Conservation (phyloP, 1,140 invertebrate species). For the Trachelipus rathkii region DNA sequence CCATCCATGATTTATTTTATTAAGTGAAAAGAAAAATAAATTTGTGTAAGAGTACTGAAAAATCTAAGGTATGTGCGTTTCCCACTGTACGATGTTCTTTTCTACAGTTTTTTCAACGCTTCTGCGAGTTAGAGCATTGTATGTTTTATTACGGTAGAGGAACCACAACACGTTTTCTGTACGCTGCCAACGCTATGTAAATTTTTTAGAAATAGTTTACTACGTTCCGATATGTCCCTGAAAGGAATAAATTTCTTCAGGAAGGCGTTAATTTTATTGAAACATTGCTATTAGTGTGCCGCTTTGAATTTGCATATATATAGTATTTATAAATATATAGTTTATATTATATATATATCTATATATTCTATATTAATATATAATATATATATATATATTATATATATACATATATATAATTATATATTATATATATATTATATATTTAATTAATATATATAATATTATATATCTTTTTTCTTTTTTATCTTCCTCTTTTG, state of each 20-base stretch:
- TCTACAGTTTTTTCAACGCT: constrained; percentile 46
- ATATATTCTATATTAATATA: too few species aligned
- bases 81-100: constrained; percentile 39
- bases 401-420: too few species aligned
- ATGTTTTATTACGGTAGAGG: constrained; percentile 46
- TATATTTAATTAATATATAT: too few species aligned
- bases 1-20: not conserved
- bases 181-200: constrained; percentile 47
- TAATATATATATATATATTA: too few species aligned
- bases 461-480: too few species aligned
- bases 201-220: constrained; percentile 42
- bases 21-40: not conserved
- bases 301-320: too few species aligned
- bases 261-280: not conserved
- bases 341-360: too few species aligned
- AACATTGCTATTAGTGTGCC: too few species aligned
- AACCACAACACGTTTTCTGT: constrained; percentile 47
- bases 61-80: constrained; percentile 41
- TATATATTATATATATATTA: too few species aligned
- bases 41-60: constrained; percentile 25
- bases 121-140: constrained; percentile 47
- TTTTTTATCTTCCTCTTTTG: too few species aligned
- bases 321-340: too few species aligned
- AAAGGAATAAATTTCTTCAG: constrained; percentile 3
- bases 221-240: constrained; percentile 44